These are phyloP conservation scores for Boulengeromyrus knoepffleri DNA, from an alignment of 2,113 vertebrate species.

Conservation along the genomic window DNA sequence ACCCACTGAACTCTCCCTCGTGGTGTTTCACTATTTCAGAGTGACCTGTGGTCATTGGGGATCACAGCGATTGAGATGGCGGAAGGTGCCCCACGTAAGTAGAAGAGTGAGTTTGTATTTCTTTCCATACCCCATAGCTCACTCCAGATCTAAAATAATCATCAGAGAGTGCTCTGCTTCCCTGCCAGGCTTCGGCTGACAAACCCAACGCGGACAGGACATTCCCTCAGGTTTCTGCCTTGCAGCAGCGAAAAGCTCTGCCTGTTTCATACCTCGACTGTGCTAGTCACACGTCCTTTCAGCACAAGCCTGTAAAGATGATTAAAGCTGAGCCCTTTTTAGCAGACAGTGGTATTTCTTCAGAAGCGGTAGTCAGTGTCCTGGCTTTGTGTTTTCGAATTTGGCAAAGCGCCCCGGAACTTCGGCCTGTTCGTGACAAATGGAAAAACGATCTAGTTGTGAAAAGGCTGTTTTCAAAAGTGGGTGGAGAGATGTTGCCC, in stretches of 20 bases:
- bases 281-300: background rate
- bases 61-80: conserved; percentile 99
- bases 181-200: background rate
- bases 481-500: background rate
- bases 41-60: conserved; percentile 95
- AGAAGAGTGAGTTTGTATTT: background rate
- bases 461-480: background rate
- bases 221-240: background rate
- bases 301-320: background rate
- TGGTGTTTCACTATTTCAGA: conserved; percentile 57
- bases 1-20: background rate
- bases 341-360: background rate
- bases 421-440: background rate
- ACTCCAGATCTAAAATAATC: background rate
- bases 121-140: background rate
- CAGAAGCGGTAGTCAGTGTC: background rate
- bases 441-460: background rate
- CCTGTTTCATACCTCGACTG: background rate
- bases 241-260: background rate
- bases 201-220: background rate
- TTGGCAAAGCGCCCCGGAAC: background rate
- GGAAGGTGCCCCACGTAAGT: conserved; percentile 95
- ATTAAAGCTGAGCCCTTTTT: background rate
- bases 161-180: background rate
- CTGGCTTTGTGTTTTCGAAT: background rate